A percentile compares a stretch with the other conserved stretches of the same genome.
Evolutionary conservation across 2,888 invertebrate genomes (phyloP).

Genomic region (Crossocerus cetratus): DNA sequence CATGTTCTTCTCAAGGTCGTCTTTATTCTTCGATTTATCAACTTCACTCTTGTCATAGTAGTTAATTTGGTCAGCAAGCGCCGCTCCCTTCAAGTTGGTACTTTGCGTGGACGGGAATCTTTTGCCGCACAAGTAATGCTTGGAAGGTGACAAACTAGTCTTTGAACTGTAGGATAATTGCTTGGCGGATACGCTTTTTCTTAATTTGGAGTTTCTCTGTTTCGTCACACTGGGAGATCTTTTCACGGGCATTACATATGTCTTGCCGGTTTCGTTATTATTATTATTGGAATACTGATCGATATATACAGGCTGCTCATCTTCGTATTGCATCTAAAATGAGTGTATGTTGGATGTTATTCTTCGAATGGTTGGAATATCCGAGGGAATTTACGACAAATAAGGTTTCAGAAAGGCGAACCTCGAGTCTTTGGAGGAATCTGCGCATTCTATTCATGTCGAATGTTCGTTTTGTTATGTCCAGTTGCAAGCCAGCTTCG

Average conservation of each 20-base stretch:
- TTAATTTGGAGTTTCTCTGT: slow-evolving; percentile 3
- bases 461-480: slow-evolving; percentile 63
- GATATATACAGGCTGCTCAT: slow-evolving; percentile 57
- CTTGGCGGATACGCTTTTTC: slow-evolving; percentile 27
- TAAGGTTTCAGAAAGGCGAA: slow-evolving; percentile 31
- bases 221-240: slow-evolving; percentile 9
- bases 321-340: slow-evolving; percentile 64
- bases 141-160: neutral
- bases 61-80: slow-evolving; percentile 23
- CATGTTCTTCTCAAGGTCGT: slow-evolving; percentile 10
- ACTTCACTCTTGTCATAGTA: slow-evolving; percentile 11
- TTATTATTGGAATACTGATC: slow-evolving; percentile 57
- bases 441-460: slow-evolving; percentile 67
- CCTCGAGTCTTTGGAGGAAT: slow-evolving; percentile 66
- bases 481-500: slow-evolving; percentile 66
- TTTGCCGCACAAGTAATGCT: slow-evolving; percentile 13
- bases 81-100: neutral
- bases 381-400: no score
- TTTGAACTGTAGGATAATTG: slow-evolving; percentile 13
- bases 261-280: slow-evolving; percentile 34
- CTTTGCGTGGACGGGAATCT: slow-evolving; percentile 4
- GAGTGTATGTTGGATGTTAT: neutral
- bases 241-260: slow-evolving; percentile 1
- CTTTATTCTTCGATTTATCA: slow-evolving; percentile 3
- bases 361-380: no score